phyloP scores from a whole-genome alignment of 2,888 invertebrate genomes.

The Tetragonula carbonaria region DNA sequence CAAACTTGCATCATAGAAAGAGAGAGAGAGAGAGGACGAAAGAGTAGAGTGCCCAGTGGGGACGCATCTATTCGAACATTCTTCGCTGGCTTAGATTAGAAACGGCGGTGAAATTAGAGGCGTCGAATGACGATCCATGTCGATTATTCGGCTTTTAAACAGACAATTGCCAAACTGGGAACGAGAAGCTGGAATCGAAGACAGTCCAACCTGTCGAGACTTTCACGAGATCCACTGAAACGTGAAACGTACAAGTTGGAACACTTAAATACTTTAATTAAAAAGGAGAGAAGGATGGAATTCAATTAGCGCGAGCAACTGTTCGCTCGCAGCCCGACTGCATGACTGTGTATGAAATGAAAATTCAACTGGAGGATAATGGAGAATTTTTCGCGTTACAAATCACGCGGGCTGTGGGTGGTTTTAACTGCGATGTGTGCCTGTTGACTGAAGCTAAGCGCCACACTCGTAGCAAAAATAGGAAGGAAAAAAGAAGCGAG shows the following conservation, averaged over 20 bases:
- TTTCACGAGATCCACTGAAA: constrained; percentile 24
- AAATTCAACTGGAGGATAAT: constrained; percentile 42
- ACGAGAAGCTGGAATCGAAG: neutral
- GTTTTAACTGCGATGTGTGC: constrained; percentile 16
- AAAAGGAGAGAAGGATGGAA: constrained; percentile 55
- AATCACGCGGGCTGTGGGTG: constrained; percentile 35
- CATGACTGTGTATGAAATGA: constrained; percentile 28
- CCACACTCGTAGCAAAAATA: constrained; percentile 12
- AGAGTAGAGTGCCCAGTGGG: constrained; percentile 32
- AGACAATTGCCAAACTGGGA: neutral
- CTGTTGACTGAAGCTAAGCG: neutral
- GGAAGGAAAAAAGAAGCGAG: neutral
- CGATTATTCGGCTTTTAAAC: constrained; percentile 20
- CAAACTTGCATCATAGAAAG: constrained; percentile 65
- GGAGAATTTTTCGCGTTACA: constrained; percentile 17
- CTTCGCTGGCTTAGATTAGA: neutral
- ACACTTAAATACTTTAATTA: constrained; percentile 49
- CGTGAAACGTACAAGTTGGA: neutral
- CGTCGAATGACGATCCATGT: constrained; percentile 49
- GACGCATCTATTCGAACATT: neutral
- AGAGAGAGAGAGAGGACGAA: neutral
- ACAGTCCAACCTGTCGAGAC: neutral
- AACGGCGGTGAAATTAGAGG: constrained; percentile 22
- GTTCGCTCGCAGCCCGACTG: neutral
- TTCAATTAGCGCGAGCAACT: constrained; percentile 50